Conservation (phyloP, 2,113 vertebrate species). For the Carassius gibelio region DNA sequence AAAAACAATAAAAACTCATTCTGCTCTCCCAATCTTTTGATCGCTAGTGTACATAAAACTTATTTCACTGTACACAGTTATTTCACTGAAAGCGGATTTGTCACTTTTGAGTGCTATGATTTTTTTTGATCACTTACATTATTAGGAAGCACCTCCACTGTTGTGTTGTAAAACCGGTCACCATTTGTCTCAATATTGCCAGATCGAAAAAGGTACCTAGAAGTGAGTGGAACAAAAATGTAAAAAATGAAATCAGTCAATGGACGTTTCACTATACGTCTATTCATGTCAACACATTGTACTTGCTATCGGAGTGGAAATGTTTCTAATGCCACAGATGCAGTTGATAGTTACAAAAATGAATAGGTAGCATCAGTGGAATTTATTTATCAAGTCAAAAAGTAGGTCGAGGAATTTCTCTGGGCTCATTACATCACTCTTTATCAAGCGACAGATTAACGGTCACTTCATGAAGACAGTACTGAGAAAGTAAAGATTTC, state of each 20-base stretch:
- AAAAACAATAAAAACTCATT: no score
- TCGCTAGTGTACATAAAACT: no score
- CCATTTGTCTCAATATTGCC: conserved; percentile 78
- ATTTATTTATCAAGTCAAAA: not conserved
- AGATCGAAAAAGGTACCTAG: conserved; percentile 82
- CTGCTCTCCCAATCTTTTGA: no score
- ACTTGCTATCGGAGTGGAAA: not conserved
- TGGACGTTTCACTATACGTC: no score
- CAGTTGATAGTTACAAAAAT: not conserved
- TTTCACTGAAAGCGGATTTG: not conserved
- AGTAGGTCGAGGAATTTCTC: not conserved
- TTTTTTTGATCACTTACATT: conserved; percentile 72
- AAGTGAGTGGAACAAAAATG: conserved; percentile 8
- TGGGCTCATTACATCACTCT: not conserved
- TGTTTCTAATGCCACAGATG: not conserved
- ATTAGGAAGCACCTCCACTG: conserved; percentile 79
- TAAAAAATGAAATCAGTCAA: not conserved
- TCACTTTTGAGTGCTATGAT: not conserved
- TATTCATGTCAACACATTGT: not conserved
- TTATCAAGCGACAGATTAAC: not conserved
- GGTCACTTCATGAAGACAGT: not conserved
- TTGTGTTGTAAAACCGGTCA: conserved; percentile 82
- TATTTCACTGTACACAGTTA: no score
- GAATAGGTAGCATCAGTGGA: not conserved
- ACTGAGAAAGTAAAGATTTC: not conserved